Conservation (phyloP, 1,140 invertebrate genomes). For the Rhopalosiphum padi region DNA sequence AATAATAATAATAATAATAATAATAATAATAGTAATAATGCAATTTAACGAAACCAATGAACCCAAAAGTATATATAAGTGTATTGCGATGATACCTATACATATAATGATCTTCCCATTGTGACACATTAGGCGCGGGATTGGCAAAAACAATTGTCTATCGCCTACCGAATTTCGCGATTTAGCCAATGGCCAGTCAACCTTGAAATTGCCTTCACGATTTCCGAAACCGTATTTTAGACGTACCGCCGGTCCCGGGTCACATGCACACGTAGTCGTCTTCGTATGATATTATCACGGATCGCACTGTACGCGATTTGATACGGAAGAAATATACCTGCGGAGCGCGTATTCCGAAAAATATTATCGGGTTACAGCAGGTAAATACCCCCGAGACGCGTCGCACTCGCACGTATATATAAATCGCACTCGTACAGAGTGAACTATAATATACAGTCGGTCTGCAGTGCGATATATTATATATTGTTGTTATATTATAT, state of each 20-base stretch:
- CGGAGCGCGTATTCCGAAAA: neutral
- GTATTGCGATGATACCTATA: neutral
- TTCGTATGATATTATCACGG: neutral
- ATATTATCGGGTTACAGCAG: neutral
- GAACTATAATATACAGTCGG: too few relatives aligned
- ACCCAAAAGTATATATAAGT: slow-evolving; percentile 18
- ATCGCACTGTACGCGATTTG: neutral
- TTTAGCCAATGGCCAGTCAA: slow-evolving; percentile 2
- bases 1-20: neutral
- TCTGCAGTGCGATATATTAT: too few relatives aligned
- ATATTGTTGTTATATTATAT: too few relatives aligned
- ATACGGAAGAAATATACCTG: neutral
- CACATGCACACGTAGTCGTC: neutral
- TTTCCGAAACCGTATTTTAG: neutral
- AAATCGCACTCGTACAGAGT: too few relatives aligned
- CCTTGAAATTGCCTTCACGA: slow-evolving; percentile 5
- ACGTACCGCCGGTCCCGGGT: neutral
- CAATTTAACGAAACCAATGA: neutral
- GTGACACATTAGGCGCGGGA: neutral
- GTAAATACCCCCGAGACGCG: neutral
- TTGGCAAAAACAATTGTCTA: slow-evolving; percentile 12
- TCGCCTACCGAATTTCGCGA: neutral
- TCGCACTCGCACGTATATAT: neutral
- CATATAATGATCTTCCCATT: neutral
- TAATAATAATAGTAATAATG: neutral